Percentiles rank a stretch among this genome's conserved stretches.
Evolutionary conservation across 1,140 invertebrate genomes (phyloP).

Genomic region (Drosophila ambigua): DNA sequence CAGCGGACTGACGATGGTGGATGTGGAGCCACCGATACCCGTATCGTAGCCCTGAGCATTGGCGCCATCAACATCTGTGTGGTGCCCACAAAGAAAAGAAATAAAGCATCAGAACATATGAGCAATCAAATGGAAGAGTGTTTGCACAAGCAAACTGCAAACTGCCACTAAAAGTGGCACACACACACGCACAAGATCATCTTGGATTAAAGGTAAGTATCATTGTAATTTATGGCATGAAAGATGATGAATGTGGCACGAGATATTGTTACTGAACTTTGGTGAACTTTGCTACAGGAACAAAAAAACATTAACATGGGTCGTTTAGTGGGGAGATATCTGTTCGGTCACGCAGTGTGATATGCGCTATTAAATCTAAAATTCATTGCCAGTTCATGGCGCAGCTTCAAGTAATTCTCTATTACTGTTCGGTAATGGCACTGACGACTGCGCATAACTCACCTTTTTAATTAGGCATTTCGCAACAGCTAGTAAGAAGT

Average conservation of each 20-base stretch:
- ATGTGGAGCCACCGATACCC: slow-evolving; percentile 83
- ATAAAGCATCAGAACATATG: slow-evolving; percentile 19
- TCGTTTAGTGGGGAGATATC: no score
- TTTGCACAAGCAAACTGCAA: slow-evolving; percentile 42
- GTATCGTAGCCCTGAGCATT: slow-evolving; percentile 83
- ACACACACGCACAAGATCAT: slow-evolving; percentile 26
- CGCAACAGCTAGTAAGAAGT: no score
- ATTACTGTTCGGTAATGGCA: no score
- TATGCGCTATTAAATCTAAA: no score
- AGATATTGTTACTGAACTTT: slow-evolving; percentile 14
- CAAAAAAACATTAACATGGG: no score
- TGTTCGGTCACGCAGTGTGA: no score
- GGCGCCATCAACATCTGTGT: slow-evolving; percentile 80
- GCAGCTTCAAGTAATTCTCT: no score
- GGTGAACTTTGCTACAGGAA: slow-evolving; percentile 7
- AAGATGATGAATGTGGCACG: slow-evolving; percentile 23
- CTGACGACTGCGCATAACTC: no score
- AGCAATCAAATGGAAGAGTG: slow-evolving; percentile 40
- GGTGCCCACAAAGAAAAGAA: slow-evolving; percentile 3
- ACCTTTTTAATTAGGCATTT: no score
- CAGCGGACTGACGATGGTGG: slow-evolving; percentile 81
- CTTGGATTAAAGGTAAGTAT: slow-evolving; percentile 11
- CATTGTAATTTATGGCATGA: slow-evolving; percentile 14
- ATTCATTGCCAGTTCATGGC: no score
- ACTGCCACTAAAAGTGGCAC: slow-evolving; percentile 47